A percentile compares a stretch with the other conserved stretches of the same genome.
These are phyloP conservation scores for Isotomurus palustris DNA, from an alignment of 2,888 invertebrate species.

Conservation along the genomic window DNA sequence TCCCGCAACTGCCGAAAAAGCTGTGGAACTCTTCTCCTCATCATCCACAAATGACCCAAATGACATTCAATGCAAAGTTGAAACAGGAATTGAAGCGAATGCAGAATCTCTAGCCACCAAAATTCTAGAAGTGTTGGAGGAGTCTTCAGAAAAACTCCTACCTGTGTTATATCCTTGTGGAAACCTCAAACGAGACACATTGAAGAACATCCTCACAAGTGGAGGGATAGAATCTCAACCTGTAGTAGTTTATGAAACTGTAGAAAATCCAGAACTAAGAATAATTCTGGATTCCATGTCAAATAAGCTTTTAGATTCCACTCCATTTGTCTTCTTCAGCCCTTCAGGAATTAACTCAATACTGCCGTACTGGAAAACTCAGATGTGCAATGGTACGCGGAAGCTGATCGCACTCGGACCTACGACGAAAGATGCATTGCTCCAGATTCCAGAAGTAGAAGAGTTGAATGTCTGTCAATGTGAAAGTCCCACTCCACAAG, in stretches of 20 bases:
- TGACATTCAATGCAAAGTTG: not conserved
- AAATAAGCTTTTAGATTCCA: not conserved
- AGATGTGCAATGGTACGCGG: not conserved
- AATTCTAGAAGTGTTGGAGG: not conserved
- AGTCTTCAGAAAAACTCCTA: not conserved
- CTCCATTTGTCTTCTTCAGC: slow-evolving; percentile 13
- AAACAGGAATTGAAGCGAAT: slow-evolving; percentile 2
- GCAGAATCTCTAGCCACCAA: slow-evolving; percentile 1
- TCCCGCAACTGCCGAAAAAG: slow-evolving; percentile 13
- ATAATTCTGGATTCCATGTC: not conserved
- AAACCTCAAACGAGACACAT: slow-evolving; percentile 12
- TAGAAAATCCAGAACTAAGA: slow-evolving; percentile 10
- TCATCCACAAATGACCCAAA: not conserved
- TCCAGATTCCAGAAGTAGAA: not conserved
- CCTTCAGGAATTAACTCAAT: slow-evolving; percentile 12
- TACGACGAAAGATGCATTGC: slow-evolving; percentile 9
- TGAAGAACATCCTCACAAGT: not conserved
- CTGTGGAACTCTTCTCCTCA: slow-evolving; percentile 2
- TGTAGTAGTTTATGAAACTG: slow-evolving; percentile 13
- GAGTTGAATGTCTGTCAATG: slow-evolving; percentile 4
- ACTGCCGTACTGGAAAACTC: not conserved
- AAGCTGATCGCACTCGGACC: slow-evolving; percentile 9
- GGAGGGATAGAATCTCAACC: not conserved
- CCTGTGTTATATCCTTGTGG: slow-evolving; percentile 13
- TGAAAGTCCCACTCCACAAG: slow-evolving; percentile 7